Evolutionary conservation across 2,888 invertebrate species (phyloP), one percentile per base, ranked within the genome.

Genomic region (Eupelmus urozonus): DNA sequence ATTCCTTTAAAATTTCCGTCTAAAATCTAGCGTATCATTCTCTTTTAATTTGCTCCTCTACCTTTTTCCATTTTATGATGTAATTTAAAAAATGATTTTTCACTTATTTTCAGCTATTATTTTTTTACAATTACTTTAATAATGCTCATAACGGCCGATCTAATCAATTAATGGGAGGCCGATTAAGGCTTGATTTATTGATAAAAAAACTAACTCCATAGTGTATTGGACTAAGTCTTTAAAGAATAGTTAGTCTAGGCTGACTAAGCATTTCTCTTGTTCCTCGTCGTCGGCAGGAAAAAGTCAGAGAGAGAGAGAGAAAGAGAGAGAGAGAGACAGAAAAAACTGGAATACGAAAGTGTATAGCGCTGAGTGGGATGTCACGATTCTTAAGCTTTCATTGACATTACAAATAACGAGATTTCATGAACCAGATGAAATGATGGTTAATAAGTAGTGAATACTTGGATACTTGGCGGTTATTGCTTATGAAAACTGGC

Each of bases 141-240:
- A 63, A 40, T 16, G 40, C 16, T n/a, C 34, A 49, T 42, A 65
- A n/a, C 20, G 67, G 53, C 16, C 40, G 29, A 25, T 53, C n/a
- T 45, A 60, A 77, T 65, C 60, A 42, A 60, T 42, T 66, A 67
- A 77, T 67, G 53, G 53, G n/a, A 1, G 16, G 25, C 25, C 55
- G 45, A 67, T 73, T 45, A 55, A 60, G n/a, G 25, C 51, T 62
- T 53, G 67, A 78, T 73, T 62, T 45, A 78, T 55, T n/a, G 62
- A 42, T 53, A 76, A 34, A 49, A n/a, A 49, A 49, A 49, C 49
- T 5, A 45, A 63, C 16, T 25, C 5, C 25, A 27, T 7, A 18
- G 40, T 49, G 13, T n/a, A 34, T 23, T 18, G 42, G 49, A 45
- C 34, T n/a, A n/a, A n/a, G 59, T 57, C 34, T 59, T 74, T 65